These are phyloP conservation scores for Tangara arthus DNA, from an alignment of 2,797 vertebrate species.

Conservation along the genomic window DNA sequence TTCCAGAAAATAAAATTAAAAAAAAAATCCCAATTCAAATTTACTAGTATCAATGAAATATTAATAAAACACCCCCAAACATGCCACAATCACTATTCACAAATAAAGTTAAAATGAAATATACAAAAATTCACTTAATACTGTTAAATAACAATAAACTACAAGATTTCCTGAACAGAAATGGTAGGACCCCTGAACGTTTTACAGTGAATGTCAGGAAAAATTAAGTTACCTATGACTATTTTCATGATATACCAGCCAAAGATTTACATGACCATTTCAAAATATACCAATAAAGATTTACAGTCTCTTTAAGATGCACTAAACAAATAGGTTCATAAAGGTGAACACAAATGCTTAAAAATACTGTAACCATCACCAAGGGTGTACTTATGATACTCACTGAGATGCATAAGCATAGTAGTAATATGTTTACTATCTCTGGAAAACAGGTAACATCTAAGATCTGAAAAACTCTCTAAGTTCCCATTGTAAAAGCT, in stretches of 20 bases:
- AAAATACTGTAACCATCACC: constrained; percentile 78
- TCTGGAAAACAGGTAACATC: constrained; percentile 74
- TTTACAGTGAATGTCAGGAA: constrained; percentile 83
- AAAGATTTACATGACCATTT: constrained; percentile 84
- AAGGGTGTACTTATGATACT: constrained; percentile 75
- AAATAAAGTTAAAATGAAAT: constrained; percentile 94
- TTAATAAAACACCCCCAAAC: constrained; percentile 87
- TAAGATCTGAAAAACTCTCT: constrained; percentile 68
- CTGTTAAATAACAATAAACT: constrained; percentile 92
- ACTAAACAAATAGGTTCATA: constrained; percentile 80
- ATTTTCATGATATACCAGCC: constrained; percentile 80
- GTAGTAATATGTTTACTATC: constrained; percentile 74
- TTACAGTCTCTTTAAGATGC: constrained; percentile 84
- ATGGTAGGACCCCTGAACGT: constrained; percentile 85
- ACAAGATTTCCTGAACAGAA: constrained; percentile 83
- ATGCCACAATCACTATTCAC: constrained; percentile 94
- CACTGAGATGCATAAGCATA: constrained; percentile 80
- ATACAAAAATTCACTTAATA: constrained; percentile 94
- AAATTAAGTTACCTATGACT: constrained; percentile 80
- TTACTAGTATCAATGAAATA: constrained; percentile 84
- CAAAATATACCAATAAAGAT: constrained; percentile 80
- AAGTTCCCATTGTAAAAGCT: constrained; percentile 64
- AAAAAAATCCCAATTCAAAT: constrained; percentile 74
- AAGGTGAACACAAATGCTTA: constrained; percentile 78
- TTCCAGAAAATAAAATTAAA: constrained; percentile 66